Percentiles rank a stretch among this genome's conserved stretches.
These are phyloP conservation scores for Ctenodactylus gundi DNA, from an alignment of 2,113 vertebrate genomes.

Conservation along the genomic window DNA sequence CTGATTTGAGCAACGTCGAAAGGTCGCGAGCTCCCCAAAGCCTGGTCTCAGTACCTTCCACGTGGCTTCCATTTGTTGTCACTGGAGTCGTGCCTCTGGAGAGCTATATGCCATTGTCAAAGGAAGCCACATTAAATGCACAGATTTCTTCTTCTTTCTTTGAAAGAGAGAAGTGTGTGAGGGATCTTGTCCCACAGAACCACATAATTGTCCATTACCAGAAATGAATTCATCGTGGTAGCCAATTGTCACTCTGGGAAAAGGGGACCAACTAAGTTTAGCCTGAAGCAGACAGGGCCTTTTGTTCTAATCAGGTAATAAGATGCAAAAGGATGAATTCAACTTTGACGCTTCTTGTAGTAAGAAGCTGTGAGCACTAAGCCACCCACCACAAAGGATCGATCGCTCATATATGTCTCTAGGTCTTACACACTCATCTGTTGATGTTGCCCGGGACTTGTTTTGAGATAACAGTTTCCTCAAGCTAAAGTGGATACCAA, in stretches of 20 bases:
- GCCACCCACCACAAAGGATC: rapidly evolving
- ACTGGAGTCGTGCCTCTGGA: neutral
- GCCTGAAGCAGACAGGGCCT: neutral
- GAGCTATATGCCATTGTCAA: neutral
- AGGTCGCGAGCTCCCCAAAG: neutral
- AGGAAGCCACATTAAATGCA: neutral
- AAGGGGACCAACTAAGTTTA: neutral
- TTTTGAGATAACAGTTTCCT: neutral
- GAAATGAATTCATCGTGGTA: neutral
- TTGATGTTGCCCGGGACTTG: neutral
- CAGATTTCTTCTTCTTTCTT: too few species aligned
- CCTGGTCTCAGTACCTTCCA: neutral
- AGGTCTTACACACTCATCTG: neutral
- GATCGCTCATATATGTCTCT: neutral
- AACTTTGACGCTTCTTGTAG: rapidly evolving
- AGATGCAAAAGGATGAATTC: neutral
- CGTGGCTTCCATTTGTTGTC: neutral
- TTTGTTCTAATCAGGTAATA: neutral
- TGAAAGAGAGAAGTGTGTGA: neutral
- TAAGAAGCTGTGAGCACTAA: neutral
- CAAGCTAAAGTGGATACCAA: neutral
- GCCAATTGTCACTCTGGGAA: neutral
- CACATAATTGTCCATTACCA: neutral
- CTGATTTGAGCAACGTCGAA: neutral
- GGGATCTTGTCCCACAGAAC: neutral